These are phyloP conservation scores for Apocheima hispidaria DNA, from an alignment of 2,888 invertebrate species.

Conservation along the genomic window DNA sequence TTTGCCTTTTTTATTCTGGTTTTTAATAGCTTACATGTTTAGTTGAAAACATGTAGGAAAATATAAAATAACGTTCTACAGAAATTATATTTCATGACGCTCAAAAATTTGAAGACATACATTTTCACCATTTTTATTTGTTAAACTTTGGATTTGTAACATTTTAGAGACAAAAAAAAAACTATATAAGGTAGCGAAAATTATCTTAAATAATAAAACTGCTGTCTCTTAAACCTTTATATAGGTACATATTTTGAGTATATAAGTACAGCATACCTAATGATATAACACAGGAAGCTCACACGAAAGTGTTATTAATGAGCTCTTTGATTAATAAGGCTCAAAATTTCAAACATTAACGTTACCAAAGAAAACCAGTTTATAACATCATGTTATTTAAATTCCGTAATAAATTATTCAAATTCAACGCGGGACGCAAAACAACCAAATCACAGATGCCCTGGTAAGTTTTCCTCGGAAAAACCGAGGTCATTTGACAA, in stretches of 20 bases:
- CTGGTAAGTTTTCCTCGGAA: slow-evolving; percentile 39
- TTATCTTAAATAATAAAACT: too few relatives aligned
- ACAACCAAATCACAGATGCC: slow-evolving; percentile 26
- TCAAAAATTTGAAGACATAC: too few relatives aligned
- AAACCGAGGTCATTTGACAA: slow-evolving; percentile 43
- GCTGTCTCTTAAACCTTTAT: too few relatives aligned
- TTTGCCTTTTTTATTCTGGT: too few relatives aligned
- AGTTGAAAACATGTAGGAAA: too few relatives aligned
- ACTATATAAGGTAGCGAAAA: too few relatives aligned
- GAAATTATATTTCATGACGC: too few relatives aligned
- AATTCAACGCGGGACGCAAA: slow-evolving; percentile 25
- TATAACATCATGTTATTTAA: slow-evolving; percentile 29
- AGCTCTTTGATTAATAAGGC: slow-evolving; percentile 14
- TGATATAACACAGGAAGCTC: slow-evolving; percentile 16
- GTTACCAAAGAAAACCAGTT: slow-evolving; percentile 24
- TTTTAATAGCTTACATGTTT: too few relatives aligned
- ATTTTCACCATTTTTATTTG: too few relatives aligned
- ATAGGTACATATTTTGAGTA: background rate
- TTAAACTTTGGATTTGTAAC: too few relatives aligned
- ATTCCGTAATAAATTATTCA: slow-evolving; percentile 26
- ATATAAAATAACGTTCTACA: too few relatives aligned
- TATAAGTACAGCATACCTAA: background rate
- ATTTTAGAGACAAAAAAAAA: too few relatives aligned
- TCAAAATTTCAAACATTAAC: slow-evolving; percentile 15
- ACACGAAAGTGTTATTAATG: slow-evolving; percentile 2